Evolutionary conservation across 2,888 invertebrate species (phyloP), one percentile per base, ranked within the genome.

Genomic region (Alloscopus bannaensis): DNA sequence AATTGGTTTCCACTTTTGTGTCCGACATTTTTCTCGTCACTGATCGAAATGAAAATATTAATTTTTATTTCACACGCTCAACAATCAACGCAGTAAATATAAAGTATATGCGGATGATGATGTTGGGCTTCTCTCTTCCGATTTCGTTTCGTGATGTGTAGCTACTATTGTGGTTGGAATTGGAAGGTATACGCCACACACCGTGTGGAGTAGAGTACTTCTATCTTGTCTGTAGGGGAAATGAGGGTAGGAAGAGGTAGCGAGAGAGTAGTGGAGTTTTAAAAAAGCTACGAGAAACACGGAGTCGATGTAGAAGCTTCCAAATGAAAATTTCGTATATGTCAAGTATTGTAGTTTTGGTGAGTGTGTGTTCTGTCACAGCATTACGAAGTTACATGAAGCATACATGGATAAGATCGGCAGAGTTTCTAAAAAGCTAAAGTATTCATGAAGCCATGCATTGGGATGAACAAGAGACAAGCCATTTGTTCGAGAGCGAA

Each of bases 1-100:
- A 79, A 77, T 81, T 83, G 11, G 79, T 83, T 68, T 82, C 82
- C 77, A 78, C 71, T 82, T 82, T 80, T 4, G 78, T 47, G 52
- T 83, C 83, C 24, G 83, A 81, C 83, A 83, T 83, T 68, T 71
- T 81, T 18, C 6, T 24, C 24, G 29, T 55, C 47, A 50, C 68
- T 52, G 36, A 29, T 31, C 31, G 26, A 69, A 57, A 57, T 31
- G 50, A 11, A 65, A 24, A 36, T 29, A 22, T 70, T n/a, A n/a
- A n/a, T n/a, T 69, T 20, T 42, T 62, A 59, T 11, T 72, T 75
- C 36, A 52, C n/a, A n/a, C n/a, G n/a, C n/a, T n/a, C n/a, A n/a
- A n/a, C n/a, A n/a, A n/a, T n/a, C 75, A 59, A 29, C 60, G 68
- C 59, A 75, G 36, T 31, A 50, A 18, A 55, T 55, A 24, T 13